Evolutionary conservation across 2,888 invertebrate species (phyloP).

Genomic region (Platynereis dumerilii): DNA sequence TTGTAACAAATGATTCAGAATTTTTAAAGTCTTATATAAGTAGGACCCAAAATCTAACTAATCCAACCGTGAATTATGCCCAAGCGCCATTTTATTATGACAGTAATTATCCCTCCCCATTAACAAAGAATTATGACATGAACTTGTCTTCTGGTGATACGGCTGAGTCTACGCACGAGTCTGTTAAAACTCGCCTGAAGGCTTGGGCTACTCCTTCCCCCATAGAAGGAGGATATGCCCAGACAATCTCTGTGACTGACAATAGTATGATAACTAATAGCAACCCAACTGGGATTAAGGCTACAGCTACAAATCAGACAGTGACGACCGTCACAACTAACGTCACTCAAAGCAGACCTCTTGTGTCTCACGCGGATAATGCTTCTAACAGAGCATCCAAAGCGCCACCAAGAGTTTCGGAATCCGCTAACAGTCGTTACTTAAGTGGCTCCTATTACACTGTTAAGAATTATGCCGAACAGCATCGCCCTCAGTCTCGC

Average conservation of each 20-base stretch:
- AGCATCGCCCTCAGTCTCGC: not conserved
- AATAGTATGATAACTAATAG: slow-evolving; percentile 1
- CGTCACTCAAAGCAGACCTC: not conserved
- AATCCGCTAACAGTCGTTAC: not conserved
- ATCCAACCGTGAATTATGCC: no score
- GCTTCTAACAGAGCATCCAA: not conserved
- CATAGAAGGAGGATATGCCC: not conserved
- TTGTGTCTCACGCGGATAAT: not conserved
- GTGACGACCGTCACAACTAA: not conserved
- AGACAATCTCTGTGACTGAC: not conserved
- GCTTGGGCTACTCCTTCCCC: slow-evolving; percentile 49
- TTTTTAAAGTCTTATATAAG: no score
- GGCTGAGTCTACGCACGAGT: no score
- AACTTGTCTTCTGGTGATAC: no score
- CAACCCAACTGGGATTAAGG: not conserved
- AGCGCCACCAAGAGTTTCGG: not conserved
- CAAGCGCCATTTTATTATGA: no score
- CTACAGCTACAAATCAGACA: slow-evolving; percentile 17
- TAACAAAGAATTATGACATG: no score
- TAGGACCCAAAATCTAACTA: no score
- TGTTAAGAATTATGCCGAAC: not conserved
- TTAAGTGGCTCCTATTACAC: not conserved
- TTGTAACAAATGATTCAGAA: no score
- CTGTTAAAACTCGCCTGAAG: slow-evolving; percentile 32
- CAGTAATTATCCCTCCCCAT: no score